Percentiles rank a stretch among this genome's conserved stretches.
Conservation (phyloP, 2,113 vertebrate genomes). For the Mormoops blainvillei region DNA sequence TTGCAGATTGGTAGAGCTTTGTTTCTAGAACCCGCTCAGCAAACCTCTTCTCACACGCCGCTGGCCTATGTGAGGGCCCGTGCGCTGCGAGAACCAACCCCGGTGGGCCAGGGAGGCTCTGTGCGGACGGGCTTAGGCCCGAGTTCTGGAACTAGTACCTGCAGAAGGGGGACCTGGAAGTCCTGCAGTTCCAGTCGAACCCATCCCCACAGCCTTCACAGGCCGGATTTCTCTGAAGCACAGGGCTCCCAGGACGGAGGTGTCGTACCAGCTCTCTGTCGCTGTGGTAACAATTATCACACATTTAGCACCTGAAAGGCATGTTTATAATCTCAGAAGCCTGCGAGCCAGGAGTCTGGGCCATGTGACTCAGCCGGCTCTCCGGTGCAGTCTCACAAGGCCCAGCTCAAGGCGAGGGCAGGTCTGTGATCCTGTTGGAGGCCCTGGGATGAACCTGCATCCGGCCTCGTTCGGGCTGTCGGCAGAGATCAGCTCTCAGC, state of each 20-base stretch:
- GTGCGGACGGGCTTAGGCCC: too few species aligned
- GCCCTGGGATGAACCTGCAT: not conserved
- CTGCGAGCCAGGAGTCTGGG: not conserved
- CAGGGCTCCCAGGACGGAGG: fast-evolving
- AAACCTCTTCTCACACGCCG: not conserved
- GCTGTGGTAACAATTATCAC: not conserved
- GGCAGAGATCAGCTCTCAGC: not conserved
- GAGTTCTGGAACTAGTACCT: too few species aligned
- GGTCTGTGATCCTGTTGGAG: not conserved
- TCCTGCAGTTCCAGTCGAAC: not conserved
- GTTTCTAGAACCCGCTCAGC: not conserved
- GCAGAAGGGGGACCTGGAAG: too few species aligned
- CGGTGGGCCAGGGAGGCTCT: too few species aligned
- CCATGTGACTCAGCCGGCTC: not conserved
- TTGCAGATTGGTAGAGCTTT: not conserved
- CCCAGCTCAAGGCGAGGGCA: not conserved
- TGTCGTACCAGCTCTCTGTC: not conserved
- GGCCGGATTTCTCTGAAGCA: not conserved
- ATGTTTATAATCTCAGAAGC: not conserved
- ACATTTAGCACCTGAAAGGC: not conserved
- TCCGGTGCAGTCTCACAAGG: not conserved
- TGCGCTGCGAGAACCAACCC: too few species aligned
- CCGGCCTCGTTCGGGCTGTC: not conserved
- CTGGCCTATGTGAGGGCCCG: not conserved
- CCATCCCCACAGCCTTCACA: not conserved